Percentiles rank a stretch among this genome's conserved stretches.
Evolutionary conservation across 2,888 invertebrate species (phyloP).

Genomic region (Eutolmus rufibarbis): DNA sequence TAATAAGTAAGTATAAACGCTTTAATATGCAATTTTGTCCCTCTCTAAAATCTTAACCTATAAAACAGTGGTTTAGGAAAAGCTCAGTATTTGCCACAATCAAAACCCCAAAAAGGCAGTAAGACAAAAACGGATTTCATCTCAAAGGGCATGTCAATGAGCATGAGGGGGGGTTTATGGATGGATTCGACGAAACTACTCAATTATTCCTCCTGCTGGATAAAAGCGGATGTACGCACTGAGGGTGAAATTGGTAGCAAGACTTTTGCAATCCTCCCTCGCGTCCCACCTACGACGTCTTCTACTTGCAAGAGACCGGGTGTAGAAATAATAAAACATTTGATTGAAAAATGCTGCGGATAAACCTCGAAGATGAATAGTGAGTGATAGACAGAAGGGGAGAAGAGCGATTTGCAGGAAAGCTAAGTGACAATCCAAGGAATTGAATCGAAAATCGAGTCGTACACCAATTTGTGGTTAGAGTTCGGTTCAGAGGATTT

Average conservation of each 20-base stretch:
- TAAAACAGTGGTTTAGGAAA: not conserved
- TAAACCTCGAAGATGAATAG: not conserved
- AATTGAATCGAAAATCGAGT: not conserved
- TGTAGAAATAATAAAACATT: not conserved
- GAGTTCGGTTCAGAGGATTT: not conserved
- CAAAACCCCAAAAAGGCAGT: not conserved
- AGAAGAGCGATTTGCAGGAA: not conserved
- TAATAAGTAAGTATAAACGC: not conserved
- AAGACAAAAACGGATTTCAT: not conserved
- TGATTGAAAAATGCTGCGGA: not conserved
- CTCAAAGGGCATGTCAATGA: not conserved
- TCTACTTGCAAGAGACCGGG: not conserved
- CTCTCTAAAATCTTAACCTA: not conserved
- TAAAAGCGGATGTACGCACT: conserved; percentile 44
- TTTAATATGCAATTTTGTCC: not conserved
- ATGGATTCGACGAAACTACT: conserved; percentile 44
- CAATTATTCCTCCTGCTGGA: conserved; percentile 44
- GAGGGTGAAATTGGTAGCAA: conserved; percentile 45
- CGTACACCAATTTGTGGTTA: not conserved
- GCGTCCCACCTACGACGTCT: not conserved
- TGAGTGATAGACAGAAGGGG: not conserved
- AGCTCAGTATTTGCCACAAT: not conserved
- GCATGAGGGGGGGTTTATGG: conserved; percentile 24
- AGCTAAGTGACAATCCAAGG: not conserved
- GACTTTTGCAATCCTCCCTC: not conserved